These are phyloP conservation scores for Gymnoscopelus microlampas DNA, from an alignment of 2,797 vertebrate species.

Conservation along the genomic window DNA sequence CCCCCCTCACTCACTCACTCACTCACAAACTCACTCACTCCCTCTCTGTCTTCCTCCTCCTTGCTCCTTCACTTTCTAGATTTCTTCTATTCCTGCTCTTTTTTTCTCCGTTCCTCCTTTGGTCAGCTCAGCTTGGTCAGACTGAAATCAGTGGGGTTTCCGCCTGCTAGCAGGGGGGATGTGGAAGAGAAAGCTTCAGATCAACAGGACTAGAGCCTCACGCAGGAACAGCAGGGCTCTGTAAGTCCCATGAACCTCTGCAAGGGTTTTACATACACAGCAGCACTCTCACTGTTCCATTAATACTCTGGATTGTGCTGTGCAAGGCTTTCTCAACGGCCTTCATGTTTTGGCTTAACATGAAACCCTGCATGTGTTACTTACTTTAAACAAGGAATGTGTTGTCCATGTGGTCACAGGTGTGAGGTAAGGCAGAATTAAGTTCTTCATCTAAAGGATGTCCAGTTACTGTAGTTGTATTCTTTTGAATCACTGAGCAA, in stretches of 20 bases:
- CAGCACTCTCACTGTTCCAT: too few species aligned
- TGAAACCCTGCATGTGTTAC: constrained; percentile 5
- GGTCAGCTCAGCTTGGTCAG: constrained; percentile 27
- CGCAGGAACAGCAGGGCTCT: constrained; percentile 46
- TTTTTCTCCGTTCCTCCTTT: constrained; percentile 10
- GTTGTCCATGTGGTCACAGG: constrained; percentile 8
- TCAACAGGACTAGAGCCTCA: constrained; percentile 57
- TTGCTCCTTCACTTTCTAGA: constrained; percentile 7
- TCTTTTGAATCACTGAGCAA: too few species aligned
- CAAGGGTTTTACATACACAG: too few species aligned
- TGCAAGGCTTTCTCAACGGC: neutral
- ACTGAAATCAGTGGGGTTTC: constrained; percentile 36
- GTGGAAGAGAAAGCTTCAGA: constrained; percentile 74
- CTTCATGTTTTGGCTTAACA: neutral
- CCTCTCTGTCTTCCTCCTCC: neutral
- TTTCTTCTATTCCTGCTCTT: constrained; percentile 10
- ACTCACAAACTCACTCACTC: neutral
- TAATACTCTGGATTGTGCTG: too few species aligned
- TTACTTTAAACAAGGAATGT: neutral
- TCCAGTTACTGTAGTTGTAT: too few species aligned
- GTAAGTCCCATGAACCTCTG: constrained; percentile 55
- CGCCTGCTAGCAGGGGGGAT: constrained; percentile 59
- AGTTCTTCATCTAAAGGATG: neutral
- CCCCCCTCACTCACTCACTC: constrained; percentile 3
- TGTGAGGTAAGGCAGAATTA: neutral